phyloP scores from a whole-genome alignment of 2,888 invertebrate genomes.

The Andrena haemorrhoa region DNA sequence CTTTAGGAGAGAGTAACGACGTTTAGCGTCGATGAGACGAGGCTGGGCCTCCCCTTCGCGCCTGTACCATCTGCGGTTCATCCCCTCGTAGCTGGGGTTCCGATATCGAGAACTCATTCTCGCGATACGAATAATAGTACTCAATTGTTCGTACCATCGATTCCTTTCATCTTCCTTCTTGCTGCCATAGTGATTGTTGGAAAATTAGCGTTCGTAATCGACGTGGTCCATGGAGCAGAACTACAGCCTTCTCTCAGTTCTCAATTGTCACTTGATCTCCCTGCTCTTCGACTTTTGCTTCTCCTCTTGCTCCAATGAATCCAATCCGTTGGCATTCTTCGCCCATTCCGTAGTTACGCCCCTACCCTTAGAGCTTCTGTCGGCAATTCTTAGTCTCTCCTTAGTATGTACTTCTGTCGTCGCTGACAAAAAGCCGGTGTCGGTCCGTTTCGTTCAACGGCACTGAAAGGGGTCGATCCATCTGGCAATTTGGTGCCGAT shows the following conservation, averaged over 20 bases:
- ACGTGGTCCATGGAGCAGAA: neutral
- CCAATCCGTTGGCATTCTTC: constrained; percentile 35
- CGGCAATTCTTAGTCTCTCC: too few relatives aligned
- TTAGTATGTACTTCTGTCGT: constrained; percentile 5
- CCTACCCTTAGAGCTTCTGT: constrained; percentile 18
- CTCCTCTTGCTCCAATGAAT: constrained; percentile 8
- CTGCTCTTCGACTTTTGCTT: neutral
- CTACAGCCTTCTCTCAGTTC: neutral
- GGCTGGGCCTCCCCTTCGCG: neutral
- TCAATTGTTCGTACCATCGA: neutral
- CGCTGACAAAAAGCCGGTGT: constrained; percentile 12
- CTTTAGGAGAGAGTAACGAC: constrained; percentile 22
- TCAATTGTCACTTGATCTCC: neutral
- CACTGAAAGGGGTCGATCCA: too few relatives aligned
- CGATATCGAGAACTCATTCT: neutral
- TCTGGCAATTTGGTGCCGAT: neutral
- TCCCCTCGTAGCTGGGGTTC: neutral
- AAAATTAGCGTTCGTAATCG: neutral
- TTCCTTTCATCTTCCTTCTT: neutral
- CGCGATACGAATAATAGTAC: too few relatives aligned
- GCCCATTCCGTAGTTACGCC: constrained; percentile 40
- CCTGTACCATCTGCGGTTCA: neutral
- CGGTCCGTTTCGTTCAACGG: neutral
- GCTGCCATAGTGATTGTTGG: too few relatives aligned
- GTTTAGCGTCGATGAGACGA: constrained; percentile 36